phyloP scores from a whole-genome alignment of 2,113 vertebrate genomes.

The Clarias macrocephalus region DNA sequence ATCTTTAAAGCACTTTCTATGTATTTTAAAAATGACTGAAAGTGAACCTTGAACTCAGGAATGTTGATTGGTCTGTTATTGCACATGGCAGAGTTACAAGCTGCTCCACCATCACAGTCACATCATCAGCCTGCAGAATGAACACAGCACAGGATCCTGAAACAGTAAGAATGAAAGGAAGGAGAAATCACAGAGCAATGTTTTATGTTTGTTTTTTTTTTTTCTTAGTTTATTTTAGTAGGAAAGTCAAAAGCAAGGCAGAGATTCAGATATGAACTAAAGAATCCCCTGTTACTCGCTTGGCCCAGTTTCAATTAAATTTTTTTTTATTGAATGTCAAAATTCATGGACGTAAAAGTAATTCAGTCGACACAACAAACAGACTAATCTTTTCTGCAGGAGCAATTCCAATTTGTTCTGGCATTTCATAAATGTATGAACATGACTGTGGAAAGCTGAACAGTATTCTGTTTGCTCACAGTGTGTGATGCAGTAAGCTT shows the following conservation, averaged over 20 bases:
- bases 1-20: too few relatives aligned
- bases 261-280: not conserved
- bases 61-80: too few relatives aligned
- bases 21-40: too few relatives aligned
- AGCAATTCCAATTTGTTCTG: not conserved
- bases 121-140: constrained; percentile 85
- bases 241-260: not conserved
- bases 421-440: not conserved
- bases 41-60: too few relatives aligned
- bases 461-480: not conserved
- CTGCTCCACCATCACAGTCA: constrained; percentile 84
- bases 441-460: not conserved
- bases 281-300: not conserved
- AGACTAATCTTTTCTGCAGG: not conserved
- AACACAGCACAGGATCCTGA: constrained; percentile 81
- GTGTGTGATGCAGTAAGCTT: not conserved
- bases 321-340: not conserved
- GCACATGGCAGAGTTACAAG: constrained; percentile 69
- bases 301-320: not conserved
- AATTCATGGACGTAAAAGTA: not conserved
- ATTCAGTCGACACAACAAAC: not conserved
- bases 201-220: not conserved
- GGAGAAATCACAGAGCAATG: not conserved
- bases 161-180: constrained; percentile 2
- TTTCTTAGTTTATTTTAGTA: not conserved